phyloP scores from a whole-genome alignment of 2,113 vertebrate genomes.

The Sinocyclocheilus grahami region DNA sequence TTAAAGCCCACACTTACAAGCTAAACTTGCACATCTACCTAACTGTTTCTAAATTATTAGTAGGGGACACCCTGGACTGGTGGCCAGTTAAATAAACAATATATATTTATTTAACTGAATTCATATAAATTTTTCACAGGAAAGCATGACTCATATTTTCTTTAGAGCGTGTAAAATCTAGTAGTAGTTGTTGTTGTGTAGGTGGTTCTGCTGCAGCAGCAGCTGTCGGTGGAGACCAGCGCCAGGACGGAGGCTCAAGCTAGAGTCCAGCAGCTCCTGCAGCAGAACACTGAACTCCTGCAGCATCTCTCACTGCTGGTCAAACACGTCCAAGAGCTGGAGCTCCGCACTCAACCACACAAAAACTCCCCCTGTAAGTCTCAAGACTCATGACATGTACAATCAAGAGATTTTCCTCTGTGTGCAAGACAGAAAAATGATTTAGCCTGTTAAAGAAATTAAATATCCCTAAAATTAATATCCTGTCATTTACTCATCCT shows the following conservation, averaged over 20 bases:
- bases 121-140: too few species aligned
- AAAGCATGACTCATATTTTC: too few species aligned
- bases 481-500: too few species aligned
- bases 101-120: too few species aligned
- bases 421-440: background rate
- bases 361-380: constrained; percentile 84
- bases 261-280: constrained; percentile 90
- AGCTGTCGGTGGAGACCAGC: constrained; percentile 86
- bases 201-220: constrained; percentile 92
- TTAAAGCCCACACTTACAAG: too few species aligned
- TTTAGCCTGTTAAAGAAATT: background rate
- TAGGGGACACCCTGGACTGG: too few species aligned
- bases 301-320: constrained; percentile 95
- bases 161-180: background rate
- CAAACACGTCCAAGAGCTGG: constrained; percentile 95
- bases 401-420: background rate
- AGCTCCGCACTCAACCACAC: constrained; percentile 79
- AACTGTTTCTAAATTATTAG: too few species aligned
- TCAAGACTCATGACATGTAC: background rate
- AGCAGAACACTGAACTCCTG: constrained; percentile 95
- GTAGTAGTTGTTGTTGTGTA: constrained; percentile 55
- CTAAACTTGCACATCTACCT: too few species aligned
- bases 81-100: too few species aligned
- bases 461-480: background rate
- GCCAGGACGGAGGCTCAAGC: constrained; percentile 90